Base-by-base conservation (phyloP, 2,113 vertebrate genomes). In the Nyctereutes procyonoides region DNA sequence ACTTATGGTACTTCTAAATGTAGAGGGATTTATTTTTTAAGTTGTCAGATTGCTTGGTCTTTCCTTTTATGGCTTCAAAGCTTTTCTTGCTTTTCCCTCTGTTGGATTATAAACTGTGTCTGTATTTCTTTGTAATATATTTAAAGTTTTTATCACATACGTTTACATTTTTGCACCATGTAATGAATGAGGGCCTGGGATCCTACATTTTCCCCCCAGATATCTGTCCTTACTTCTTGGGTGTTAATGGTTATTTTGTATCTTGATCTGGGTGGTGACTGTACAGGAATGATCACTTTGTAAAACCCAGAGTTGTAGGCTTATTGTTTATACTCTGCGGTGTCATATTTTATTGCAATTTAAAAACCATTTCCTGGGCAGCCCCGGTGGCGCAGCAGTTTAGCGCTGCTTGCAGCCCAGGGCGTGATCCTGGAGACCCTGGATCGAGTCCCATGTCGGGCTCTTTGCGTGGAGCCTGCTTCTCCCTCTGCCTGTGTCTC, bases 71-170 rank as follows among this genome's bases (percentile, higher is more conserved):
- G 84, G 24, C 35, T 96, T 93, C 38, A 67, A 51, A 80, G 35
- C 58, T 88, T 87, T 93, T 76, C 67, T 82, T 76, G 53, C 58
- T 89, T 96, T 56, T 89, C 24, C 26, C 38, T 35, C 60, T 63
- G 28, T 73, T 71, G 43, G 15, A 43, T 92, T 62, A 38, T 62
- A 89, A 89, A 63, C 65, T 53, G 0, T 48, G 14, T 87, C 53
- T 35, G 3, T 83, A 6, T 60, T 96, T 77, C 77, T 2, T 96
- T 84, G 30, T 89, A 32, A 84, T 89, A 53, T 60, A 43, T 88
- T 88, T 88, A 53, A 83, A 89, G 8, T 77, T 93, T 88, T 93
- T 77, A 77, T 67, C 81, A 14, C 48, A 10, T 28, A 55, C 48
- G 17, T 71, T 79, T 63, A 73, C 74, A 88, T 62, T 65, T 88